phyloP scores from a whole-genome alignment of 2,797 vertebrate species.

The Pseudochirops cupreus region DNA sequence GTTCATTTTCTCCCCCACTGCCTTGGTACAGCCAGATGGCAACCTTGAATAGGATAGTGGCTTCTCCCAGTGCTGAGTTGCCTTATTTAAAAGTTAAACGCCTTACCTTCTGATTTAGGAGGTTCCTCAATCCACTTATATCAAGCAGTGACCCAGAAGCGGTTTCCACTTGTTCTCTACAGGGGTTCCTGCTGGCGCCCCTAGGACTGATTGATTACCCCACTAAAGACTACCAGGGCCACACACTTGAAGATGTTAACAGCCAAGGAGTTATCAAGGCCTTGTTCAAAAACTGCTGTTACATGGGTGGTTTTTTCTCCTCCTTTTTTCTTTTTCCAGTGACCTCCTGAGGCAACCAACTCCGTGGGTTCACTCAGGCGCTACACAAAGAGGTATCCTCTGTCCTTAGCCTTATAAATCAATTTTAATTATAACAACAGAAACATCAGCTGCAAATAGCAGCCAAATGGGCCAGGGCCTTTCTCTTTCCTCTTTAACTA shows the following conservation, averaged over 20 bases:
- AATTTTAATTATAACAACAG: constrained; percentile 83
- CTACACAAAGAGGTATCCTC: constrained; percentile 71
- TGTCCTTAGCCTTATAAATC: constrained; percentile 79
- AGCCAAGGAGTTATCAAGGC: constrained; percentile 7
- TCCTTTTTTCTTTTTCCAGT: background rate
- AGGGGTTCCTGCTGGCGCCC: background rate
- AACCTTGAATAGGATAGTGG: background rate
- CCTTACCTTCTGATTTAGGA: constrained; percentile 36
- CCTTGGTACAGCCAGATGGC: background rate
- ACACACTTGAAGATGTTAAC: background rate
- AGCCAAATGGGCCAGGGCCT: constrained; percentile 74
- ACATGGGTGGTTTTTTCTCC: background rate
- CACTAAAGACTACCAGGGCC: background rate
- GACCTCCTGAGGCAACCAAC: constrained; percentile 44
- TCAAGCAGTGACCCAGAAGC: background rate
- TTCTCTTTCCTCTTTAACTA: constrained; percentile 79
- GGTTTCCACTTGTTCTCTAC: constrained; percentile 1
- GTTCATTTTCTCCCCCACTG: background rate
- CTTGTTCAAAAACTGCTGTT: constrained; percentile 22
- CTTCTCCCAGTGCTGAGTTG: background rate
- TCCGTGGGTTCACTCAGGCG: constrained; percentile 1
- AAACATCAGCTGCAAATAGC: constrained; percentile 60
- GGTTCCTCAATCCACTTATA: background rate
- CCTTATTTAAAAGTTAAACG: constrained; percentile 40
- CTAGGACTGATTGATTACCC: background rate